Conservation (phyloP, 2,888 invertebrate genomes). For the Drosophila basisetae region DNA sequence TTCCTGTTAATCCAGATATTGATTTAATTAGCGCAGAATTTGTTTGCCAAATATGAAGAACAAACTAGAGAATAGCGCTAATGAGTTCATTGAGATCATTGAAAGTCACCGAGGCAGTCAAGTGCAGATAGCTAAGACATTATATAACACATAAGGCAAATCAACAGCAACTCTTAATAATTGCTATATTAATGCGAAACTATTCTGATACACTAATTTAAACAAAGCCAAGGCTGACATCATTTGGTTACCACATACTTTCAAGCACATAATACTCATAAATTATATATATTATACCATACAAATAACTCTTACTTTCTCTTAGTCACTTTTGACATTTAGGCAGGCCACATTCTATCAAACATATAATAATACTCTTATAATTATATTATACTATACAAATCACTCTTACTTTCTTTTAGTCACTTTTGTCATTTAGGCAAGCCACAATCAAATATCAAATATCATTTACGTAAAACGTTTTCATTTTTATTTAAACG, state of each 20-base stretch:
- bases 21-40: conserved; percentile 65
- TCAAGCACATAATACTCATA: neutral
- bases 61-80: conserved; percentile 32
- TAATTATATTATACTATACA: conserved; percentile 9
- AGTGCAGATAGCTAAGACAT: conserved; percentile 5
- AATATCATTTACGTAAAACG: conserved; percentile 31
- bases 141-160: conserved; percentile 17
- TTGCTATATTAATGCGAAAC: conserved; percentile 17
- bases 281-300: neutral
- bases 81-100: conserved; percentile 59
- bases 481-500: conserved; percentile 61
- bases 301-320: conserved; percentile 70
- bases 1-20: conserved; percentile 58
- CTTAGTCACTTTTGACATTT: conserved; percentile 69
- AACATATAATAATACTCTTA: neutral
- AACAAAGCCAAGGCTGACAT: conserved; percentile 44
- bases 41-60: conserved; percentile 36
- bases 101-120: neutral
- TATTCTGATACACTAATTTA: conserved; percentile 30
- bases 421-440: conserved; percentile 67
- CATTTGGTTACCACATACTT: conserved; percentile 33
- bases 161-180: conserved; percentile 29
- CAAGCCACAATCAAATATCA: conserved; percentile 18
- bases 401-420: conserved; percentile 70
- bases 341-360: conserved; percentile 1